Percentiles rank a stretch among this genome's conserved stretches.
Evolutionary conservation across 2,113 vertebrate species (phyloP).

Genomic region (Sclerurus mexicanus): DNA sequence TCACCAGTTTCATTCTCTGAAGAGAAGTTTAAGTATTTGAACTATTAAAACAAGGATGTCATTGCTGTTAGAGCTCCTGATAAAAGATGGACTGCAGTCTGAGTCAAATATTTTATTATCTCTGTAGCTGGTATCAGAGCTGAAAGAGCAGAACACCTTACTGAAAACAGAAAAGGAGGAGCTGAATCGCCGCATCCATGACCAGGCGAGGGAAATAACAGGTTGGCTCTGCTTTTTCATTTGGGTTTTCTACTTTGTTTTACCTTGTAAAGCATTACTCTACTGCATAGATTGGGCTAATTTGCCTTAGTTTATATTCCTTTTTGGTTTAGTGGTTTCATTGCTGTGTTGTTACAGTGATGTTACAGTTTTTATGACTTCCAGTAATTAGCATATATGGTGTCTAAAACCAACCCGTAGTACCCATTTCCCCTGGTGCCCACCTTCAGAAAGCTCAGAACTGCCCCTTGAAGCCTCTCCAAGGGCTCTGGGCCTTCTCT

Average conservation of each 20-base stretch:
- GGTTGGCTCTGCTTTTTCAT: slow-evolving; percentile 70
- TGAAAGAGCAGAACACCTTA: slow-evolving; percentile 89
- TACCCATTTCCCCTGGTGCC: no score
- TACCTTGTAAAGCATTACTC: neutral
- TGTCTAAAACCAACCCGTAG: no score
- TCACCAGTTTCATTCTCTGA: neutral
- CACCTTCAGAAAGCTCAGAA: no score
- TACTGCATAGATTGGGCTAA: neutral
- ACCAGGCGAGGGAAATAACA: slow-evolving; percentile 93
- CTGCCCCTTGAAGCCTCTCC: no score
- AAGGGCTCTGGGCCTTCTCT: no score
- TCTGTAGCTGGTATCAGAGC: slow-evolving; percentile 86
- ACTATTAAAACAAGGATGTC: neutral
- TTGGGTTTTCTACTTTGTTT: neutral
- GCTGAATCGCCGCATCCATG: slow-evolving; percentile 89
- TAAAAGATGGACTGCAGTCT: neutral
- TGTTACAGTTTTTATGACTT: no score
- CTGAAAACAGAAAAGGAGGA: slow-evolving; percentile 94
- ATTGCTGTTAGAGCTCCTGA: neutral
- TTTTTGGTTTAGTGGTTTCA: neutral
- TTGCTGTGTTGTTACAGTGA: neutral
- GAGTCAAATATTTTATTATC: neutral
- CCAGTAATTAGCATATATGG: no score
- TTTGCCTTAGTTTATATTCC: neutral
- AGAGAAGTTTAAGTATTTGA: neutral